Evolutionary conservation across 1,140 invertebrate species (phyloP), one percentile per base, ranked within the genome.

Genomic region (Meloidogyne chitwoodi): DNA sequence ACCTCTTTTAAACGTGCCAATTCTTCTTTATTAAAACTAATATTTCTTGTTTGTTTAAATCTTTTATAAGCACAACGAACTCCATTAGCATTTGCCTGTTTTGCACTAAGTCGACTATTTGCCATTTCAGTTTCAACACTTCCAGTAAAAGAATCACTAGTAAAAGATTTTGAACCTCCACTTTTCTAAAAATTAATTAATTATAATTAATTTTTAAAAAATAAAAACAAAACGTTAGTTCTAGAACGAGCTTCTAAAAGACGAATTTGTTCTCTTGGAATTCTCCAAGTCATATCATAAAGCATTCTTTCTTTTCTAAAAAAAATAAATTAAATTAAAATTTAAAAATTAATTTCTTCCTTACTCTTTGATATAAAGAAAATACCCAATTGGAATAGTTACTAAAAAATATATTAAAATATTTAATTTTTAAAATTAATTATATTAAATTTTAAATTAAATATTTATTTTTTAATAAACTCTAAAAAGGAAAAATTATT

Each of bases 211-310:
- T 38, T 2, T 68, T 41, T 12, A 22, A 27, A 19, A 44, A 70
- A 70, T 56, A 19, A 16, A 26, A 24, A 27, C 19, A 31, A 41
- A 70, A 70, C 61, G 38, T n/a, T 61, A 22, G 61, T 61, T 34
- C 26, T 70, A 56, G 24, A 6, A 10, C 71, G 48, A 26, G 34
- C 71, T 61, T 73, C 84, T 8, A 87, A 41, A 2, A 86, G 26
- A 34, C 83, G 77, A 34, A 86, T 80, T 38, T 80, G 78, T 14
- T 86, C 85, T 31, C 85, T 63, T 0, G 85, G 83, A 44, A 86
- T 83, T 26, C 85, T 64, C 85, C 85, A 86, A 19, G 83, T 87
- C 85, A 86, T 86, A 68, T 86, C 84, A 74, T 86, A 86, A 27
- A 86, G 68, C 68, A 81, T 72, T 29, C 85, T n/a, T 65, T 86